A percentile compares a stretch with the other conserved stretches of the same genome.
Conservation (phyloP, 2,797 vertebrate species). For the Gallinago solitaria region DNA sequence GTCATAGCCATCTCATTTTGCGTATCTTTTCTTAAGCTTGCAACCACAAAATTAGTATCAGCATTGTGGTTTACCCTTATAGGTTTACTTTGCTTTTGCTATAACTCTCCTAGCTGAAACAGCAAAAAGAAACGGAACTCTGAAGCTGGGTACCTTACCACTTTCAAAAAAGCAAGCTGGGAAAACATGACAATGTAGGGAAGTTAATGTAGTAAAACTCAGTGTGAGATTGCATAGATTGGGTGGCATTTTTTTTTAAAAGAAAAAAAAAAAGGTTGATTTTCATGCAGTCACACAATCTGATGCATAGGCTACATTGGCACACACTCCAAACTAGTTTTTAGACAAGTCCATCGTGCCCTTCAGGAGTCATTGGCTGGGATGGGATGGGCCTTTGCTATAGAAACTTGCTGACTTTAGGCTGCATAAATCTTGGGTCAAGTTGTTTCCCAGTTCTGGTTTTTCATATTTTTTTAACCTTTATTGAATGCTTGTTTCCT, state of each 20-base stretch:
- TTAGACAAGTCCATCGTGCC: background rate
- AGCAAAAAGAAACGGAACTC: background rate
- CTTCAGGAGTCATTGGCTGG: background rate
- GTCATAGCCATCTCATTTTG: background rate
- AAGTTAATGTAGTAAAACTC: background rate
- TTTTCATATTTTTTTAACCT: background rate
- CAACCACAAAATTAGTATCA: constrained; percentile 1
- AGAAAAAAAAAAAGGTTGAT: background rate
- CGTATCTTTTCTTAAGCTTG: background rate
- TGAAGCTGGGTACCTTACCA: background rate
- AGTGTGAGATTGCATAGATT: background rate
- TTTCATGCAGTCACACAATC: background rate
- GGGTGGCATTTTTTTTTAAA: background rate
- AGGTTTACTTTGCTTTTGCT: constrained; percentile 24
- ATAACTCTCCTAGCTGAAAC: background rate
- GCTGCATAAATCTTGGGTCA: background rate
- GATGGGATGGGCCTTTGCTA: background rate
- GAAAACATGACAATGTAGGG: background rate
- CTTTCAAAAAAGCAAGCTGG: background rate
- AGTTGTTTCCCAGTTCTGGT: background rate
- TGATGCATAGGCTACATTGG: background rate
- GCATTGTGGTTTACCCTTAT: constrained; percentile 11
- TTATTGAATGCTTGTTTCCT: background rate
- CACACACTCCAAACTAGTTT: background rate
- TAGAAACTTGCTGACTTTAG: background rate